Evolutionary conservation across 2,888 invertebrate species (phyloP), one percentile per base, ranked within the genome.

Genomic region (Mesoligia furuncula): DNA sequence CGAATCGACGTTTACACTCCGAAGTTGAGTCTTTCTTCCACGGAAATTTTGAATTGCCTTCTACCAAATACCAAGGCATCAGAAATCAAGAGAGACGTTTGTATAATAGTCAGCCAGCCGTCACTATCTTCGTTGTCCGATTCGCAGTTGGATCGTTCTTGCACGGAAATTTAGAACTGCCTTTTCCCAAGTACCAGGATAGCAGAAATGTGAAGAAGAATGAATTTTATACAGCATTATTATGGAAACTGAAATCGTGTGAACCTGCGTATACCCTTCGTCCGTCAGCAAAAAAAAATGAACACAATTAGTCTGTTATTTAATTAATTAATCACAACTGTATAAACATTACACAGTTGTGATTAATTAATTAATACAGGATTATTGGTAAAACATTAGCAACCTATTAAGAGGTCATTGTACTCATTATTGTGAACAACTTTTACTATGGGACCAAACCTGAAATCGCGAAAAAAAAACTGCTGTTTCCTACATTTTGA

Each of bases 101-200:
- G 7, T 24, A 24, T 45, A 51, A 11, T 51, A 51, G 13, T 73
- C 8, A 72, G 57, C 36, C n/a, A 72, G 57, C 36, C 31, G 69
- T 27, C 27, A 20, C 31, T 36, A 6, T 36, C 36, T 54, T 73
- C 42, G 48, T 13, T 8, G 42, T 39, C 24, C 11, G 48, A 6
- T 42, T 68, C 61, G 65, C 76, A 68, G 69, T 77, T 77, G 39
- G 24, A 20, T 59, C 79, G 36, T 66, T 78, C 42, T 79, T 73
- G 66, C 59, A 54, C 78, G 66, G 73, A 61, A 73, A 79, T 65
- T 73, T 67, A 36, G 42, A 64, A 64, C 24, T 27, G 27, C 7
- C 13, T 42, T 54, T 27, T 54, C 6, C 15, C 2, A 54, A 39
- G 39, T 67, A 73, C 66, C 27, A 73, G 80, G 66, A 36, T 36